Conservation (phyloP, 2,113 vertebrate species). For the Pseudonaja textilis region DNA sequence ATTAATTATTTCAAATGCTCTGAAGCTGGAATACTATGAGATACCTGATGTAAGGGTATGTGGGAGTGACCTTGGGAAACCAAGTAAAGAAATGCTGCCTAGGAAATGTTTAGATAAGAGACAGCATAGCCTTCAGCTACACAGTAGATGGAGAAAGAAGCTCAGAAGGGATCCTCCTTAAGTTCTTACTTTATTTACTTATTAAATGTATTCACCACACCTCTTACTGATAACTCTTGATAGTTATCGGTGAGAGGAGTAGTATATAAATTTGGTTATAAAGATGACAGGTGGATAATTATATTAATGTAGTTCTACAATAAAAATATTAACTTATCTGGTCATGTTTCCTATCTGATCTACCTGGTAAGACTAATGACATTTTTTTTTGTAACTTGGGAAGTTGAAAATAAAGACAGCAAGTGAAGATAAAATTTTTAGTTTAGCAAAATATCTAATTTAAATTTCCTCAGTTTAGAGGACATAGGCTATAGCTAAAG, state of each 20-base stretch:
- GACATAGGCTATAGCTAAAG: too few species aligned
- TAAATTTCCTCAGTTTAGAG: not conserved
- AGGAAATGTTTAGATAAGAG: not conserved
- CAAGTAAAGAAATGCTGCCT: not conserved
- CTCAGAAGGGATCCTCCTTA: too few species aligned
- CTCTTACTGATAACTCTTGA: not conserved
- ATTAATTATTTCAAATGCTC: not conserved
- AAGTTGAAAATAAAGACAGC: not conserved
- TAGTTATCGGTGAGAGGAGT: too few species aligned
- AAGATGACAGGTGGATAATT: not conserved
- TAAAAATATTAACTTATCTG: not conserved
- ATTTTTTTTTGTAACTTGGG: not conserved
- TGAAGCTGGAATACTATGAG: not conserved
- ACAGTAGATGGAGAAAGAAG: not conserved
- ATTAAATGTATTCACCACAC: not conserved
- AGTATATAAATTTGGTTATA: not conserved
- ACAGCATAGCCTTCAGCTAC: not conserved
- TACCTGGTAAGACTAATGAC: not conserved
- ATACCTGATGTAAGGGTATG: not conserved
- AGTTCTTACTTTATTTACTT: too few species aligned
- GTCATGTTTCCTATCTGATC: not conserved
- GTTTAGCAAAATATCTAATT: not conserved
- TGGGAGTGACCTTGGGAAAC: not conserved
- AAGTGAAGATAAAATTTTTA: not conserved
- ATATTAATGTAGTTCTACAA: not conserved